These are phyloP conservation scores for Dendroctonus ponderosae DNA, from an alignment of 1,140 invertebrate species.

Conservation along the genomic window DNA sequence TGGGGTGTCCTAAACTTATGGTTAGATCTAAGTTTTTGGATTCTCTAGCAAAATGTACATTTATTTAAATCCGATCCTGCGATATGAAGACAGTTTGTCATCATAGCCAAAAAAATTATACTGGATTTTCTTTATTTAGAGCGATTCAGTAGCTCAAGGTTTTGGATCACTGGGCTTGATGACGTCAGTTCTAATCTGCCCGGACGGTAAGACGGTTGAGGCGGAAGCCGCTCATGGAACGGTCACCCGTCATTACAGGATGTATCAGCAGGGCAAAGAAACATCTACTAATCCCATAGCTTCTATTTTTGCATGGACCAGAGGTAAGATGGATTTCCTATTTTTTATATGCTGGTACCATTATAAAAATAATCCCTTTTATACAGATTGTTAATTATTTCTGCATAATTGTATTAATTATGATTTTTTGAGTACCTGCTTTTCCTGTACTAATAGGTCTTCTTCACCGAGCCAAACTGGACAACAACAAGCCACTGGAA, in stretches of 20 bases:
- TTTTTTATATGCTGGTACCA: not conserved
- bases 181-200: conserved; percentile 92
- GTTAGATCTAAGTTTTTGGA: too few species aligned
- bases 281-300: conserved; percentile 98
- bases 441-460: conserved; percentile 16
- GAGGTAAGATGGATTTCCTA: conserved; percentile 66
- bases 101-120: too few species aligned
- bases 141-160: conserved; percentile 86
- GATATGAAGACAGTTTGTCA: too few species aligned
- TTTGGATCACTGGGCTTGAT: conserved; percentile 91
- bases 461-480: conserved; percentile 86
- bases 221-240: conserved; percentile 98
- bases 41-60: too few species aligned
- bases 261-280: conserved; percentile 94
- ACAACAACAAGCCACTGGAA: conserved; percentile 75
- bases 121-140: conserved; percentile 54
- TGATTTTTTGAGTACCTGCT: not conserved
- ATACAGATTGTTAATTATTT: not conserved
- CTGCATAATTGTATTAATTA: not conserved
- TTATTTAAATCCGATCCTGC: too few species aligned
- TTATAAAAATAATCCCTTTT: too few species aligned
- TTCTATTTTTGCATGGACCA: conserved; percentile 98
- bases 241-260: conserved; percentile 91
- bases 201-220: conserved; percentile 96
- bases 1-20: too few species aligned